Conservation (phyloP, 2,797 vertebrate species). For the Taenioides sp. region DNA sequence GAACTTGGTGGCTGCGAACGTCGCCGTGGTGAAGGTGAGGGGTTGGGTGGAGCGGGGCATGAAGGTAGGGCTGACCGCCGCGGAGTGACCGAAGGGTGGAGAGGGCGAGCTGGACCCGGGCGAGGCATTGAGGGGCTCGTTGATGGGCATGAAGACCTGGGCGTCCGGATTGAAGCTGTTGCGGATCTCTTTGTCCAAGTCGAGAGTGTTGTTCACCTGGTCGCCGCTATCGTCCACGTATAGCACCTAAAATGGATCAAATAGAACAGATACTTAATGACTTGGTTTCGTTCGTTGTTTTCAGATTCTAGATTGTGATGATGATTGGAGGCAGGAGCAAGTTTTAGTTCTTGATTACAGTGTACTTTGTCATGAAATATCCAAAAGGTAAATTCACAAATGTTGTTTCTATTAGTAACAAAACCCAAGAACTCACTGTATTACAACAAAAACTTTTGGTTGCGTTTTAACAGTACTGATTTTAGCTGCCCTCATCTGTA, state of each 20-base stretch:
- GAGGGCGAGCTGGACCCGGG: constrained; percentile 97
- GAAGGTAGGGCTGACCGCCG: constrained; percentile 95
- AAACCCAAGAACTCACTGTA: too few species aligned
- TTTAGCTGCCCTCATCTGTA: too few species aligned
- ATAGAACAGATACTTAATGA: neutral
- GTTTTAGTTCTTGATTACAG: too few species aligned
- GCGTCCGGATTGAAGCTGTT: constrained; percentile 99
- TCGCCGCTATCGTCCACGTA: constrained; percentile 89
- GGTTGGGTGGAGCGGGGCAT: constrained; percentile 96
- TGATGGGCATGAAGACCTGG: constrained; percentile 98
- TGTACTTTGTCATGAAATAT: too few species aligned
- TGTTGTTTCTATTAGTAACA: too few species aligned
- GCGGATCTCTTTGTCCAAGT: constrained; percentile 98
- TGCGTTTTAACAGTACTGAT: too few species aligned
- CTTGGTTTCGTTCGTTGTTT: neutral
- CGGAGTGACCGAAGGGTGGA: constrained; percentile 94
- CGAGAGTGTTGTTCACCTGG: constrained; percentile 87
- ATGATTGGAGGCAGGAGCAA: too few species aligned
- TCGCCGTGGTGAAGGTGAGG: constrained; percentile 99
- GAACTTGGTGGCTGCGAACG: constrained; percentile 98
- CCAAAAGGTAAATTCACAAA: too few species aligned
- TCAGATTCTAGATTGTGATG: too few species aligned
- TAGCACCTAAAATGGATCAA: constrained; percentile 73
- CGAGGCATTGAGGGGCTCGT: constrained; percentile 86
- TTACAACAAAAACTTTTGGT: too few species aligned